Evolutionary conservation across 1,140 invertebrate genomes (phyloP).

Genomic region (Cyphomyrmex costatus): DNA sequence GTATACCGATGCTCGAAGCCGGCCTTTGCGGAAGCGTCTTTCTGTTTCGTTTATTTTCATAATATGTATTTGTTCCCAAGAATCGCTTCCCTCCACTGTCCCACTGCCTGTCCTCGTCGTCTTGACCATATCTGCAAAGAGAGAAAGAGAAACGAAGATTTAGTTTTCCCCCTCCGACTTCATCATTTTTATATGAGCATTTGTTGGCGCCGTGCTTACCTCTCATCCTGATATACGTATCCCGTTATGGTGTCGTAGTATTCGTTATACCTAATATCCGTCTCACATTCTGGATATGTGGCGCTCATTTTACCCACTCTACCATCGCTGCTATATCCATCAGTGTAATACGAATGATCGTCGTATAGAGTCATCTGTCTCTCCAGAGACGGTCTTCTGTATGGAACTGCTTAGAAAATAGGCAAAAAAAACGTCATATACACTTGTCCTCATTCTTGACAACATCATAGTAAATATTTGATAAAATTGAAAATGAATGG

Average conservation of each 20-base stretch:
- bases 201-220: slow-evolving; percentile 74
- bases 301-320: slow-evolving; percentile 82
- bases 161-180: not conserved
- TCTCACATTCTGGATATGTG: slow-evolving; percentile 83
- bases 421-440: slow-evolving; percentile 3
- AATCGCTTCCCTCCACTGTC: slow-evolving; percentile 89
- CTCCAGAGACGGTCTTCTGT: slow-evolving; percentile 92
- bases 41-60: slow-evolving; percentile 84
- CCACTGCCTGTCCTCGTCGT: slow-evolving; percentile 91
- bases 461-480: not conserved
- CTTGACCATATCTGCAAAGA: slow-evolving; percentile 87
- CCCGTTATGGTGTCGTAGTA: slow-evolving; percentile 85
- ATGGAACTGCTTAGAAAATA: slow-evolving; percentile 81
- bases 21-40: slow-evolving; percentile 85
- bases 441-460: not conserved
- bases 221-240: slow-evolving; percentile 87
- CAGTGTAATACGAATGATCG: slow-evolving; percentile 87
- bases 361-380: slow-evolving; percentile 93
- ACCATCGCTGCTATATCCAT: slow-evolving; percentile 80
- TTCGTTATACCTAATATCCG: slow-evolving; percentile 83
- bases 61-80: slow-evolving; percentile 78
- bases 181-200: not conserved
- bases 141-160: not conserved
- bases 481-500: slow-evolving; percentile 3
- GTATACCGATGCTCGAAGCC: slow-evolving; percentile 83